phyloP scores from a whole-genome alignment of 2,113 vertebrate species.

The Etia nguti region DNA sequence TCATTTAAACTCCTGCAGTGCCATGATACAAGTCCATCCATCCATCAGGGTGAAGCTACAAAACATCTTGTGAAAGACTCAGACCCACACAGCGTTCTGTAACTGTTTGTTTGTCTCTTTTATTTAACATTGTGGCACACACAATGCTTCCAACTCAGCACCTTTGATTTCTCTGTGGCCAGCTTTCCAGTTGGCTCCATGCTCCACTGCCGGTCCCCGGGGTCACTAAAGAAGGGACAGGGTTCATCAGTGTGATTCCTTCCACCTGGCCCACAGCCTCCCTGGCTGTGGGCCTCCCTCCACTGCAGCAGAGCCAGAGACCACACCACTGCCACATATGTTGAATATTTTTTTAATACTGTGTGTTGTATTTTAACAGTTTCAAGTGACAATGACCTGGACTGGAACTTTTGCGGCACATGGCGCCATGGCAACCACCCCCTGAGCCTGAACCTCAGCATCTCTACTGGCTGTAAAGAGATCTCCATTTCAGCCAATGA shows the following conservation, averaged over 20 bases:
- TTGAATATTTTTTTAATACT: neutral
- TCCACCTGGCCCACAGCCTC: accelerated
- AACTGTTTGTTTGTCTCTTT: too few relatives aligned
- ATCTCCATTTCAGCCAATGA: constrained; percentile 53
- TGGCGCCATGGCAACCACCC: constrained; percentile 36
- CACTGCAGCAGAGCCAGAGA: neutral
- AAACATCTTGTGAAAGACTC: too few relatives aligned
- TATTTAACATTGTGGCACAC: accelerated
- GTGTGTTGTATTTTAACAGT: neutral
- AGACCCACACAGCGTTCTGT: too few relatives aligned
- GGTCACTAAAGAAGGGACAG: neutral
- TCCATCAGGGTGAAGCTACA: too few relatives aligned
- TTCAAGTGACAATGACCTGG: constrained; percentile 22
- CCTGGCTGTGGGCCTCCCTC: neutral
- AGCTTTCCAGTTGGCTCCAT: neutral
- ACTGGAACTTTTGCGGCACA: constrained; percentile 59
- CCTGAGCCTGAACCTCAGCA: constrained; percentile 15
- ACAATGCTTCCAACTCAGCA: neutral
- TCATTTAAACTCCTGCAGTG: too few relatives aligned
- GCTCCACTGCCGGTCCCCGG: neutral
- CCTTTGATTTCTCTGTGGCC: neutral
- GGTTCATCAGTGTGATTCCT: neutral
- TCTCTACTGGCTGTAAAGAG: constrained; percentile 43
- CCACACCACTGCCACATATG: neutral
- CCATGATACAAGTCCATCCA: too few relatives aligned